A percentile compares a stretch with the other conserved stretches of the same genome.
phyloP scores from a whole-genome alignment of 2,113 vertebrate genomes.

The Panthera tigris region DNA sequence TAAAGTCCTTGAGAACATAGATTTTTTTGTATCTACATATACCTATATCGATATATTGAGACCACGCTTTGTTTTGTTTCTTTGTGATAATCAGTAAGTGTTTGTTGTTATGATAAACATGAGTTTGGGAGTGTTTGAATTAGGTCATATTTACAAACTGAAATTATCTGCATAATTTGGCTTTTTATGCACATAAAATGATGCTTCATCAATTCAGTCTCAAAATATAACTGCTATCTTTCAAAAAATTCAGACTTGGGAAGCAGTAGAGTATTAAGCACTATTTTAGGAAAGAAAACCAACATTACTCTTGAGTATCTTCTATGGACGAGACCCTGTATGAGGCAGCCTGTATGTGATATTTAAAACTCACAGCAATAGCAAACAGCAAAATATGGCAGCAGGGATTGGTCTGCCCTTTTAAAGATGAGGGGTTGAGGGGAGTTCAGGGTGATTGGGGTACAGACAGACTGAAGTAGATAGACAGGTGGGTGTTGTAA shows the following conservation, averaged over 20 bases:
- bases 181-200: slow-evolving; percentile 57
- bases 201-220: slow-evolving; percentile 50
- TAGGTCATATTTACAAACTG: slow-evolving; percentile 56
- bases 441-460: not conserved
- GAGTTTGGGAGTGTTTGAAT: slow-evolving; percentile 51
- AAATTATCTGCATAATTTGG: slow-evolving; percentile 57
- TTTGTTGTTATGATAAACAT: slow-evolving; percentile 62
- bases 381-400: not conserved
- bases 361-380: not conserved
- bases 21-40: not conserved
- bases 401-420: not conserved
- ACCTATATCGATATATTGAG: not conserved
- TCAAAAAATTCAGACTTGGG: slow-evolving; percentile 46
- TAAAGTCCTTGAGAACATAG: not conserved
- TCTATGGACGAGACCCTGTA: not conserved
- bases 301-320: not conserved
- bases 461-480: not conserved
- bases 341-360: not conserved
- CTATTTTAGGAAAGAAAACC: slow-evolving; percentile 49
- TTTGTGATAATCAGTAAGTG: slow-evolving; percentile 35
- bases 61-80: not conserved
- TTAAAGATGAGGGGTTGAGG: not conserved
- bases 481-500: not conserved
- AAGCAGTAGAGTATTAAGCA: not conserved
- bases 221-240: slow-evolving; percentile 51